These are phyloP conservation scores for Galemys pyrenaicus DNA, from an alignment of 2,113 vertebrate species.

Conservation along the genomic window DNA sequence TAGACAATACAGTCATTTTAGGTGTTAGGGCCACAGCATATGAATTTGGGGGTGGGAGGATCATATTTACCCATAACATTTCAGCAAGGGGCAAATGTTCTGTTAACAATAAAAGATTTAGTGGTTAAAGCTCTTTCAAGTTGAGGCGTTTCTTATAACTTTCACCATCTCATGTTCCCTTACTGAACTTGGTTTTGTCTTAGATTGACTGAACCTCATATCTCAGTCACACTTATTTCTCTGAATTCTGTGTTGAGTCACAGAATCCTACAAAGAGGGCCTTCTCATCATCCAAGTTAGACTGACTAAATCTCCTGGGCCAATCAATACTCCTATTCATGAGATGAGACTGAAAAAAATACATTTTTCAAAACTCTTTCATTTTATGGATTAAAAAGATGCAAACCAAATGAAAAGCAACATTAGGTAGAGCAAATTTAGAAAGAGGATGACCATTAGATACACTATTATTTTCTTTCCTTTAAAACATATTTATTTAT, in stretches of 20 bases:
- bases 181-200: not conserved
- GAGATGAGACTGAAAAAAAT: not conserved
- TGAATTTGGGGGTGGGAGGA: not conserved
- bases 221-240: not conserved
- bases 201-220: not conserved
- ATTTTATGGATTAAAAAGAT: constrained; percentile 2
- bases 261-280: not conserved
- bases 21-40: not conserved
- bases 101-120: not conserved
- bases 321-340: not conserved
- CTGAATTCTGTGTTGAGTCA: not conserved
- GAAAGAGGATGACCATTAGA: not conserved
- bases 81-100: not conserved
- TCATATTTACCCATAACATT: not conserved
- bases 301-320: not conserved
- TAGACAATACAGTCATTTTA: not conserved
- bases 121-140: not conserved
- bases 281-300: not conserved
- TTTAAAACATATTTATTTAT: too few species aligned
- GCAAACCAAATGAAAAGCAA: not conserved
- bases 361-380: not conserved
- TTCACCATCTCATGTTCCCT: not conserved
- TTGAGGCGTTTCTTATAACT: not conserved
- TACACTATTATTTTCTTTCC: not conserved
- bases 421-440: not conserved